Evolutionary conservation across 1,140 invertebrate genomes (phyloP), one percentile per base, ranked within the genome.

Genomic region (Dufourea novaeangliae): DNA sequence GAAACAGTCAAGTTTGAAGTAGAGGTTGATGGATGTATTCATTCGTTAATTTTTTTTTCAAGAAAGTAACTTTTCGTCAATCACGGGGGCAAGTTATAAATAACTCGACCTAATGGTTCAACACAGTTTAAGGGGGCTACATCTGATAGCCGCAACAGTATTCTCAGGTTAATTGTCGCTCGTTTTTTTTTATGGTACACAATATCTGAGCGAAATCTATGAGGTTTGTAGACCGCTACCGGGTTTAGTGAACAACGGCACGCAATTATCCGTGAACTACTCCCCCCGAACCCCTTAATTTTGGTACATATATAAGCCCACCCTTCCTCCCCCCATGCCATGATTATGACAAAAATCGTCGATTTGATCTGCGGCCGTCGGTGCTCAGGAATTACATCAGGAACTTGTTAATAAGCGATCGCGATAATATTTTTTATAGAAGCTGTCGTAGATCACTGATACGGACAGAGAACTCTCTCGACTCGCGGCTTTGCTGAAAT

Each of bases 161-260:
- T n/a, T 6, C 8, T 50, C 46, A 0, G 2, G 8, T 50, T 34
- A 57, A 57, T 44, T 20, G 22, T 37, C 10, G 25, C 37, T 44
- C 22, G 44, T 57, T 44, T 0, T 32, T 56, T 57, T 44, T 0
- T 32, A 20, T 61, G 4, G 14, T 22, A 14, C 20, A 44, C 27
- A 7, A n/a, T 59, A 62, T 52, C 70, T 6, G 17, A 52, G 34
- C 5, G 17, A 29, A 46, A 73, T 63, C 59, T 27, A 46, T 71
- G 29, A 73, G 44, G 25, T 73, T 32, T 17, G 44, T 29, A 44
- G 29, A 50, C 5, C 29, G 17, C 25, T 44, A 29, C 57, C 57
- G 56, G 57, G 69, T 62, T 73, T 73, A 73, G 57, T 39, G 44
- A 73, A 63, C 44, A 22, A 7, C 20, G 17, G 8, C 39, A 77